Conservation (phyloP, 92 coral and sea anemone species). For the Parazoanthus atlanticus region DNA sequence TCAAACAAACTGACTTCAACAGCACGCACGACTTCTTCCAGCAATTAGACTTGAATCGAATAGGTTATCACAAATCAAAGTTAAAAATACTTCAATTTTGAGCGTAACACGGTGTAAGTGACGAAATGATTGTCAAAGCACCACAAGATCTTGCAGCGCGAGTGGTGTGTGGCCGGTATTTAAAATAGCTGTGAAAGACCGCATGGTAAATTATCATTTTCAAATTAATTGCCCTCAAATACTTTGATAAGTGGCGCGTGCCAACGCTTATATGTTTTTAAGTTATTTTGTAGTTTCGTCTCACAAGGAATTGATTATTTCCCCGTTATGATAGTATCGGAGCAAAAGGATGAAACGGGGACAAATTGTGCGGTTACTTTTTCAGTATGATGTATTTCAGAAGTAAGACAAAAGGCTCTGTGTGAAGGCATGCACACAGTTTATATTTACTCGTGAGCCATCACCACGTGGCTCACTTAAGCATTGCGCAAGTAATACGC, state of each 20-base stretch:
- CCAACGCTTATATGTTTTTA: conserved; percentile 6
- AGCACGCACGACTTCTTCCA: conserved; percentile 18
- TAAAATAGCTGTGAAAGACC: not conserved
- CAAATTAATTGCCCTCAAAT: conserved; percentile 22
- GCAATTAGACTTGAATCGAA: not conserved
- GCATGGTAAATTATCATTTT: conserved; percentile 34
- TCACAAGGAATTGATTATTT: not conserved
- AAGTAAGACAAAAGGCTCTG: not conserved
- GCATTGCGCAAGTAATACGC: conserved; percentile 35
- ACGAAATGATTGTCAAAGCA: not conserved
- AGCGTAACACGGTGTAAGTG: not conserved
- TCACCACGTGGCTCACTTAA: conserved; percentile 42
- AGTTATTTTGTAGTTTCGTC: not conserved
- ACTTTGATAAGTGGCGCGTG: conserved; percentile 42
- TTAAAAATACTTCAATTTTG: not conserved
- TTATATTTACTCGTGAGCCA: not conserved
- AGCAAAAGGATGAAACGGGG: not conserved
- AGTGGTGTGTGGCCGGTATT: not conserved
- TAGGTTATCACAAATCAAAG: not conserved
- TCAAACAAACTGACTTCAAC: conserved; percentile 7
- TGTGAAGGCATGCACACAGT: conserved; percentile 33
- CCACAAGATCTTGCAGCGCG: not conserved
- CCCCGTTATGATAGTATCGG: not conserved
- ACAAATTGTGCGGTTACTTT: not conserved
- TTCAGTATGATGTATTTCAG: conserved; percentile 1